Percentiles rank a stretch among this genome's conserved stretches.
phyloP scores from a whole-genome alignment of 2,797 vertebrate species.

The Scleropages formosus region DNA sequence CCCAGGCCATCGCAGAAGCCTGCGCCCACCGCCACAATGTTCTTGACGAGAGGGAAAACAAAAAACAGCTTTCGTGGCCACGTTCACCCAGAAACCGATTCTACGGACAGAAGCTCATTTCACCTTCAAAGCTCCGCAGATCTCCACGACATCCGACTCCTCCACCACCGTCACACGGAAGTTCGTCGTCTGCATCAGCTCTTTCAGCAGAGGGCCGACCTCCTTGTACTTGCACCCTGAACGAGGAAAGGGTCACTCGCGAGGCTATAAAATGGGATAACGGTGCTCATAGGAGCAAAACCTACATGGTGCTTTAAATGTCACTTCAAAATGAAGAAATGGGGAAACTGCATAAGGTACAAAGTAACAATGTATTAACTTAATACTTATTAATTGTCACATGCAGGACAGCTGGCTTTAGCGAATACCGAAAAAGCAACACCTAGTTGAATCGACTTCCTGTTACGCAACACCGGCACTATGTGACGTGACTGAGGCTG shows the following conservation, averaged over 20 bases:
- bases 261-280: too few species aligned
- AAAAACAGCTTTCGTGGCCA: neutral
- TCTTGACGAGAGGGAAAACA: conserved; percentile 66
- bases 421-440: too few species aligned
- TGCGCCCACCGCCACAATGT: conserved; percentile 90
- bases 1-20: conserved; percentile 95
- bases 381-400: too few species aligned
- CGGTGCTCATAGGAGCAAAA: neutral
- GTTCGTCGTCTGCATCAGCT: conserved; percentile 90
- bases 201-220: conserved; percentile 77
- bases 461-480: too few species aligned
- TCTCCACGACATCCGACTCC: conserved; percentile 91
- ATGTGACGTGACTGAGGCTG: too few species aligned
- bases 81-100: neutral
- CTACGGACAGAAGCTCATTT: neutral
- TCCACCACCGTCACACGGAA: conserved; percentile 90
- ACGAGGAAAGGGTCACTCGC: neutral
- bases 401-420: too few species aligned
- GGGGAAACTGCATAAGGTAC: too few species aligned
- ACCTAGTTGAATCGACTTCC: too few species aligned
- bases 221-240: conserved; percentile 81
- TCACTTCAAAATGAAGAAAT: too few species aligned
- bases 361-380: too few species aligned
- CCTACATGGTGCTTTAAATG: neutral
- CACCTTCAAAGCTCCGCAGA: conserved; percentile 97